phyloP scores from a whole-genome alignment of 2,113 vertebrate genomes.

The Ictalurus punctatus region DNA sequence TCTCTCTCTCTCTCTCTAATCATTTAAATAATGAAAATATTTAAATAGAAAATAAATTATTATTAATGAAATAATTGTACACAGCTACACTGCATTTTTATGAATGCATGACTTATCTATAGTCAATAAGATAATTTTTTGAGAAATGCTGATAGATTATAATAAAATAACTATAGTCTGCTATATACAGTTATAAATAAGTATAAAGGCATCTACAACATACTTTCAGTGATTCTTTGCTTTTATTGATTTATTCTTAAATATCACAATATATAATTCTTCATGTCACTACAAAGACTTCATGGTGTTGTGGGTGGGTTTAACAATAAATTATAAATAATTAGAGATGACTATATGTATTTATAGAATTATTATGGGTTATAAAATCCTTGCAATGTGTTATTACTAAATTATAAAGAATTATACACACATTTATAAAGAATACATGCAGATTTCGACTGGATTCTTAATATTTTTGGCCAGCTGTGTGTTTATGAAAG shows the following conservation, averaged over 20 bases:
- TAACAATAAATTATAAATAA: background rate
- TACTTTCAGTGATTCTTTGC: background rate
- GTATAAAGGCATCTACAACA: background rate
- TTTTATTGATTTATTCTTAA: background rate
- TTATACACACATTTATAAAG: background rate
- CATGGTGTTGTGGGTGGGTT: background rate
- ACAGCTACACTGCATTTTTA: background rate
- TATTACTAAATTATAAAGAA: background rate
- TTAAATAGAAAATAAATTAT: background rate
- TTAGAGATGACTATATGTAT: background rate
- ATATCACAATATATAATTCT: background rate
- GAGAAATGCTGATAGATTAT: background rate
- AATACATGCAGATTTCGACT: background rate
- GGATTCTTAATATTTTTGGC: background rate
- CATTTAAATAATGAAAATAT: background rate
- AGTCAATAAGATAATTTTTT: background rate
- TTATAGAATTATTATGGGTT: too few relatives aligned
- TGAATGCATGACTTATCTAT: background rate
- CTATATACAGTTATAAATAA: background rate
- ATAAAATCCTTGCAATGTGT: background rate
- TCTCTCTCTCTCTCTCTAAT: background rate
- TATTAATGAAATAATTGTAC: background rate
- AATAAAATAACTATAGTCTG: background rate
- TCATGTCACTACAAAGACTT: background rate
- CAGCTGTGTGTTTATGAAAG: constrained; percentile 32